phyloP scores from a whole-genome alignment of 2,888 invertebrate species.

The Tetragnatha montana region DNA sequence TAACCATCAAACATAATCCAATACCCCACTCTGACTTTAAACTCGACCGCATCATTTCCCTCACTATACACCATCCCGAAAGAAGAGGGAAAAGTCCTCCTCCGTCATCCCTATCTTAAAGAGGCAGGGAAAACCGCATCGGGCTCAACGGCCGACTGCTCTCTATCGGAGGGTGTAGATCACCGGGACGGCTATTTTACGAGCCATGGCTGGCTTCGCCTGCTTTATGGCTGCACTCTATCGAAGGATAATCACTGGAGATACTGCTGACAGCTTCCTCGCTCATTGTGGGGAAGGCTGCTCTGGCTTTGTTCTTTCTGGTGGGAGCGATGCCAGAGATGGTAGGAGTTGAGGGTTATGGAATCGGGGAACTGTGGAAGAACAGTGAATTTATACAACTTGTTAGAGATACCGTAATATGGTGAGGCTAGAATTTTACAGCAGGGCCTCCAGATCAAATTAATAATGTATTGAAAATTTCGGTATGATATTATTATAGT shows the following conservation, averaged over 20 bases:
- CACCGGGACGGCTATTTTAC: neutral
- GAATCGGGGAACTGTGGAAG: no score
- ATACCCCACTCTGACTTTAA: no score
- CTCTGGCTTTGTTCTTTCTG: neutral
- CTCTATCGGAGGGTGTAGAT: slow-evolving; percentile 4
- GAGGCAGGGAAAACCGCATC: neutral
- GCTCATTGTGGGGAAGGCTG: neutral
- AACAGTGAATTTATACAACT: no score
- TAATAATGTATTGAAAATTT: no score
- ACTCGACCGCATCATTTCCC: no score
- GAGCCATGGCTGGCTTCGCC: neutral
- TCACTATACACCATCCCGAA: neutral
- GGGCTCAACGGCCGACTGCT: neutral
- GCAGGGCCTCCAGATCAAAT: no score
- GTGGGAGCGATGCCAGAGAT: no score
- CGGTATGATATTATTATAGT: no score
- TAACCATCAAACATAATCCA: no score
- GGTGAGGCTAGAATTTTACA: no score
- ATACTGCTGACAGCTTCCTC: neutral
- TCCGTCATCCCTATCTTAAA: neutral
- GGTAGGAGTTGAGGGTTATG: no score
- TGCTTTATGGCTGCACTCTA: neutral
- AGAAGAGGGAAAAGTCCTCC: neutral
- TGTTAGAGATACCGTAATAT: no score
- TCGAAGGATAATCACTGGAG: neutral